Evolutionary conservation across 2,113 vertebrate species (phyloP).

Genomic region (Pithys albifrons): DNA sequence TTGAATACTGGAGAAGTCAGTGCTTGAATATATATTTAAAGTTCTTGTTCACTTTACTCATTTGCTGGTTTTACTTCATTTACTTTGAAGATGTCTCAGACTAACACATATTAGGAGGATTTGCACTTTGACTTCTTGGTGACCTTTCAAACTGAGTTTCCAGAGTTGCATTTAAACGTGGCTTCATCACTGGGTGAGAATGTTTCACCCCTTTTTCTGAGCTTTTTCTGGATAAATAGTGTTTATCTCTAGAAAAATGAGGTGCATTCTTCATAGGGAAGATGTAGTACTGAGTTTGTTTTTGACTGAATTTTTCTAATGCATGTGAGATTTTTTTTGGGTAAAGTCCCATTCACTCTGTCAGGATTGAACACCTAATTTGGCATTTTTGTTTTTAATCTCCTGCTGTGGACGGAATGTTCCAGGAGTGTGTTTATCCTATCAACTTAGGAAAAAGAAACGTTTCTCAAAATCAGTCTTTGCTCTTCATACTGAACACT

Average conservation of each 20-base stretch:
- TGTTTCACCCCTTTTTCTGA: not conserved
- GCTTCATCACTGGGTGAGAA: not conserved
- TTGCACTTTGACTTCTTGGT: not conserved
- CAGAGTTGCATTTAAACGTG: not conserved
- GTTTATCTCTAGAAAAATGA: not conserved
- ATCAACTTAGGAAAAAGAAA: not conserved
- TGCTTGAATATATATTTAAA: not conserved
- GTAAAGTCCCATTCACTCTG: not conserved
- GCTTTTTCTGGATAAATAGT: not conserved
- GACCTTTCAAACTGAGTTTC: not conserved
- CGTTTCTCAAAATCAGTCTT: not conserved
- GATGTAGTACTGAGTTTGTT: not conserved
- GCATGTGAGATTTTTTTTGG: not conserved
- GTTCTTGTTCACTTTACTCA: not conserved
- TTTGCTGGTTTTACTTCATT: not conserved
- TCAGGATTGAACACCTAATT: not conserved
- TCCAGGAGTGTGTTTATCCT: constrained; percentile 1
- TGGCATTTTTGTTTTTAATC: not conserved
- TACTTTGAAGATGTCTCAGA: not conserved
- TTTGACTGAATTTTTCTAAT: not conserved
- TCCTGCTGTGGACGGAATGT: not conserved
- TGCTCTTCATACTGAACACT: not conserved
- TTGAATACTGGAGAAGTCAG: not conserved
- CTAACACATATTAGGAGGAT: not conserved
- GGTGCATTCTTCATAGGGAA: not conserved